Evolutionary conservation across 2,113 vertebrate species (phyloP).

Genomic region (Sterrhoptilus dennistouni): DNA sequence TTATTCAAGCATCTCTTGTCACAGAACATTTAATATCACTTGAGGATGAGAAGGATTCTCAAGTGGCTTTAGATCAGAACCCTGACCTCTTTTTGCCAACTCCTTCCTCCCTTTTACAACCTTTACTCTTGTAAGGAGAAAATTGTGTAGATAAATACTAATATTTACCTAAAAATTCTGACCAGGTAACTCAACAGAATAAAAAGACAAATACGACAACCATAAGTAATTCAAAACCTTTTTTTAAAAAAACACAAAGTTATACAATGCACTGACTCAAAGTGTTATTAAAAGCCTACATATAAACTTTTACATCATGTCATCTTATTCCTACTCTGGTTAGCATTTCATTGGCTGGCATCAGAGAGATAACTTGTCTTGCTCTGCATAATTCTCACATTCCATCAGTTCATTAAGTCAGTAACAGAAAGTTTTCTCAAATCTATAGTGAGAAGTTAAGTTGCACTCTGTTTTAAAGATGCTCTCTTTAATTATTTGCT

Average conservation of each 20-base stretch:
- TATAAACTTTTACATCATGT: neutral
- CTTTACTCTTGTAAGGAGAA: neutral
- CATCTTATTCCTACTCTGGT: neutral
- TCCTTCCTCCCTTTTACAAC: neutral
- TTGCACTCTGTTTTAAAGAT: neutral
- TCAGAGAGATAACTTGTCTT: neutral
- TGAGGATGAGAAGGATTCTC: neutral
- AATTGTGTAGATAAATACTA: neutral
- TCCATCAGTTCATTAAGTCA: neutral
- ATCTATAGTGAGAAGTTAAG: neutral
- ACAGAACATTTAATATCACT: neutral
- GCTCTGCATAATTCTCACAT: neutral
- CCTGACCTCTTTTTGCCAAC: neutral
- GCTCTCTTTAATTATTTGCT: neutral
- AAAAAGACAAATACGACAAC: neutral
- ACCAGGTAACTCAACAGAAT: neutral
- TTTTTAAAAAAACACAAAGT: neutral
- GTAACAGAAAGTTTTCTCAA: neutral
- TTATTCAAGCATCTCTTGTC: neutral
- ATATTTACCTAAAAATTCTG: neutral
- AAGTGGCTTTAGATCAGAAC: neutral
- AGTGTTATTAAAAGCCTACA: neutral
- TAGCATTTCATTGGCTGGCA: neutral
- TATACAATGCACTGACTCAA: neutral
- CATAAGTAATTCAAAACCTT: neutral